These are phyloP conservation scores for Drosophila yakuba DNA, from an alignment of 1,140 invertebrate genomes.

Conservation along the genomic window DNA sequence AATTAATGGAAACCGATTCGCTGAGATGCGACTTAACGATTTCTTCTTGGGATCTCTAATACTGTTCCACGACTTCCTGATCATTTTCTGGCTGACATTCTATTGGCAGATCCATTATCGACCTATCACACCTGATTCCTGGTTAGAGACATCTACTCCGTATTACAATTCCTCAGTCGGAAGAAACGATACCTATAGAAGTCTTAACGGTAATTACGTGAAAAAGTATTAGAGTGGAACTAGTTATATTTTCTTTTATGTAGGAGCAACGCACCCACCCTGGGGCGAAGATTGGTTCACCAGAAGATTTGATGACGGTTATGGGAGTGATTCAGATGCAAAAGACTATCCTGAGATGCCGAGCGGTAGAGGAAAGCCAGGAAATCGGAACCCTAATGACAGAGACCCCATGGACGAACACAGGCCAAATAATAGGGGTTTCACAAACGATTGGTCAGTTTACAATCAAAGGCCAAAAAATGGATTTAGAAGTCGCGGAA, in stretches of 20 bases:
- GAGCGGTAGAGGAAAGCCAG: too few species aligned
- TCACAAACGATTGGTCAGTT: constrained; percentile 3
- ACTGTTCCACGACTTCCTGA: constrained; percentile 68
- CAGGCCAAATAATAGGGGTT: background rate
- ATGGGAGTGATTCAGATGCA: background rate
- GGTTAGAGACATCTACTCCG: background rate
- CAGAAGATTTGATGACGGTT: background rate
- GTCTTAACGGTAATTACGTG: background rate
- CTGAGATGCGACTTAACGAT: constrained; percentile 68
- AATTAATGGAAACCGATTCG: constrained; percentile 61
- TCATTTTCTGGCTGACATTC: constrained; percentile 71
- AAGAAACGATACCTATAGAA: too few species aligned
- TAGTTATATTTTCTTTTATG: background rate
- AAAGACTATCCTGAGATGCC: background rate
- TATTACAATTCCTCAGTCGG: too few species aligned
- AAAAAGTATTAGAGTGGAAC: background rate
- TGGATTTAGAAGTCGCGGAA: background rate
- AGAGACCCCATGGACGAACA: background rate
- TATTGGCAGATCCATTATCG: constrained; percentile 42
- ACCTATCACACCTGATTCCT: constrained; percentile 19
- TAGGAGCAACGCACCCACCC: background rate
- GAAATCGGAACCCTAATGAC: background rate
- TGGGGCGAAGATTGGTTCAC: background rate
- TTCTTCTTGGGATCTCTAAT: constrained; percentile 55
- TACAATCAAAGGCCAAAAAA: background rate